Conservation (phyloP, 2,888 invertebrate genomes). For the Harpalus rubripes region DNA sequence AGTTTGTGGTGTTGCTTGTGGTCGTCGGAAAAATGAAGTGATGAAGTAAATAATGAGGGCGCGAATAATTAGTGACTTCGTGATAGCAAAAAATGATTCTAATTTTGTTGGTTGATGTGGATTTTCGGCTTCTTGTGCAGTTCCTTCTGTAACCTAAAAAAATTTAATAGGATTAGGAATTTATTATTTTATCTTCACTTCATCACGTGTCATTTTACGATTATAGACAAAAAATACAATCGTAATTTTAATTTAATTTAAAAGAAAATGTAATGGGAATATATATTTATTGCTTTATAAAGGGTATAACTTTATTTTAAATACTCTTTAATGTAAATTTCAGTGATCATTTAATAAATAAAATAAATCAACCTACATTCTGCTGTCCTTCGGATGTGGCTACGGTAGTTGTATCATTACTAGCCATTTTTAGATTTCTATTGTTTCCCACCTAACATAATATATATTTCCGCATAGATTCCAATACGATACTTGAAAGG, state of each 20-base stretch:
- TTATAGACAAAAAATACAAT: neutral
- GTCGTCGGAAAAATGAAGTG: slow-evolving; percentile 91
- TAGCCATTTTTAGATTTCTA: slow-evolving; percentile 50
- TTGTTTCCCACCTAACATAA: slow-evolving; percentile 46
- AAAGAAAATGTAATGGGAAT: no score
- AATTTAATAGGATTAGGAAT: slow-evolving; percentile 3
- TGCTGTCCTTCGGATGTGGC: slow-evolving; percentile 49
- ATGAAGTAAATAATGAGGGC: slow-evolving; percentile 96
- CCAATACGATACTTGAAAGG: neutral
- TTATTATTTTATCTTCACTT: neutral
- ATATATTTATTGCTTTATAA: neutral
- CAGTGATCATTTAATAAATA: slow-evolving; percentile 3
- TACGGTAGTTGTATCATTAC: slow-evolving; percentile 53
- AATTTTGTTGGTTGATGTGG: slow-evolving; percentile 82
- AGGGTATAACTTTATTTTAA: neutral
- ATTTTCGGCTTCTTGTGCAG: slow-evolving; percentile 69
- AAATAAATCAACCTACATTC: slow-evolving; percentile 63
- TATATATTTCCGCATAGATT: slow-evolving; percentile 20
- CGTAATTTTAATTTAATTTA: no score
- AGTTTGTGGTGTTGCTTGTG: slow-evolving; percentile 79
- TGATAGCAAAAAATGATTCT: slow-evolving; percentile 90
- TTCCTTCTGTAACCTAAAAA: slow-evolving; percentile 51
- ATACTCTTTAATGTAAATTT: neutral
- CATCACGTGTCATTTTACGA: slow-evolving; percentile 21
- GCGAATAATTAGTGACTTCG: slow-evolving; percentile 92